A percentile compares a stretch with the other conserved stretches of the same genome.
phyloP scores from a whole-genome alignment of 2,113 vertebrate genomes.

The Gallinago media region DNA sequence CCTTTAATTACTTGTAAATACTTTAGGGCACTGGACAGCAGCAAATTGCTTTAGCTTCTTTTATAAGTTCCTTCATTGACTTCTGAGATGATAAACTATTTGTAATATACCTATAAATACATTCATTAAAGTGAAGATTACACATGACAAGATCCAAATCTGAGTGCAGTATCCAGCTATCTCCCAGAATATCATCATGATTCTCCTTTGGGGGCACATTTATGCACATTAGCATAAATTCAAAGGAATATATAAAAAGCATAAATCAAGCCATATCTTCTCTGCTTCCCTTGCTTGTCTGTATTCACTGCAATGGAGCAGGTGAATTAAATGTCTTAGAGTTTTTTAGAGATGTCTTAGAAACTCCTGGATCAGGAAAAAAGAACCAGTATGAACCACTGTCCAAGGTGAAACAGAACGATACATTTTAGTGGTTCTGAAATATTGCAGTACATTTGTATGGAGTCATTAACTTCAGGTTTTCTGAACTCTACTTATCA shows the following conservation, averaged over 20 bases:
- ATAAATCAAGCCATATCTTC: not conserved
- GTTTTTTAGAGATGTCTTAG: not conserved
- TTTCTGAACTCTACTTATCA: not conserved
- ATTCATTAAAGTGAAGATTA: slow-evolving; percentile 23
- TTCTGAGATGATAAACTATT: slow-evolving; percentile 10
- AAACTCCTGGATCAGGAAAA: not conserved
- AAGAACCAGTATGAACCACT: not conserved
- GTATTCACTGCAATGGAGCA: not conserved
- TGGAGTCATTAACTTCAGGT: not conserved
- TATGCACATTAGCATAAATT: not conserved
- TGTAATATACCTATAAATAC: slow-evolving; percentile 42
- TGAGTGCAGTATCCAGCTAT: not conserved
- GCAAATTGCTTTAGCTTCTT: slow-evolving; percentile 4
- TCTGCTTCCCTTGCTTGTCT: not conserved
- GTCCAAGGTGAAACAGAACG: accelerated
- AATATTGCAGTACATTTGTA: not conserved
- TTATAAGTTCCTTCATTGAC: slow-evolving; percentile 30
- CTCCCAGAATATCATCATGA: slow-evolving; percentile 7
- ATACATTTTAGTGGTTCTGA: not conserved
- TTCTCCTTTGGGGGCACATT: not conserved
- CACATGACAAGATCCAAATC: slow-evolving; percentile 6
- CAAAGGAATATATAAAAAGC: not conserved
- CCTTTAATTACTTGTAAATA: not conserved
- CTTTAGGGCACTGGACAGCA: not conserved
- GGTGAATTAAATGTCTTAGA: not conserved